Conservation (phyloP, 2,113 vertebrate species). For the Bubo scandiacus region DNA sequence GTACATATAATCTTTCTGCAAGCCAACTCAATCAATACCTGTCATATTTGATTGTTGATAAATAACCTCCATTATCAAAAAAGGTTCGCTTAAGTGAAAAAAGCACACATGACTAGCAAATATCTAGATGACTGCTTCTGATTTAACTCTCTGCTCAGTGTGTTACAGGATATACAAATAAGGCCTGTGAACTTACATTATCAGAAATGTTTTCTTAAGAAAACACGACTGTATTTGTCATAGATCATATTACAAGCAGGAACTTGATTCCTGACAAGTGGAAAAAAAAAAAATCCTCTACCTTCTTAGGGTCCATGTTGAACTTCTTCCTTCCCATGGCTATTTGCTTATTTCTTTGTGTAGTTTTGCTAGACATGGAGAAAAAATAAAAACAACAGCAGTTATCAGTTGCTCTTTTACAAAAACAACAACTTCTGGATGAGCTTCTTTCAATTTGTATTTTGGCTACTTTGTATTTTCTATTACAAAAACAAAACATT, state of each 20-base stretch:
- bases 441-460: not conserved
- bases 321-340: slow-evolving; percentile 99
- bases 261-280: not conserved
- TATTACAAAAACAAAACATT: not conserved
- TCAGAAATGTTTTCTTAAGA: not conserved
- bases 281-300: slow-evolving; percentile 7
- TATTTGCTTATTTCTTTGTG: slow-evolving; percentile 96
- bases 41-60: not conserved
- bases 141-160: not conserved
- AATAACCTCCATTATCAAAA: not conserved
- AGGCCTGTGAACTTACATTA: not conserved
- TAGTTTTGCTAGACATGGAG: slow-evolving; percentile 84
- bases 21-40: not conserved
- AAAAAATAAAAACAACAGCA: not conserved
- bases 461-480: not conserved
- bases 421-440: not conserved
- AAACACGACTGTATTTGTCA: not conserved
- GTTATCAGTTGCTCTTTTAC: not conserved
- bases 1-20: not conserved
- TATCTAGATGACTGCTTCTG: not conserved
- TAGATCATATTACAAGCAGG: not conserved
- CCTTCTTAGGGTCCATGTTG: slow-evolving; percentile 99
- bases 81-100: not conserved
- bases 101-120: not conserved
- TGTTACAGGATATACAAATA: not conserved